A percentile compares a stretch with the other conserved stretches of the same genome.
Conservation (phyloP, 2,113 vertebrate species). For the western clawed frog (Xenopus tropicalis) region UCB_Xtro_10.0 CM004446.2:93881001-93881500, state of each 20-base stretch:
- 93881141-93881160: conserved; percentile 46
- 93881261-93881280: conserved; percentile 66
- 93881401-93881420: conserved; percentile 64
- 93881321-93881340: conserved; percentile 65
- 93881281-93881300: conserved; percentile 55
- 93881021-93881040: conserved; percentile 35
- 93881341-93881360: conserved; percentile 63
- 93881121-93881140: conserved; percentile 60
- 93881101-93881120: conserved; percentile 61
- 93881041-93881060: conserved; percentile 49
- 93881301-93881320: conserved; percentile 57
- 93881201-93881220: no score
- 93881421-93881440: background rate
- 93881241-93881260: background rate
- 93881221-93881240: no score
- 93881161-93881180: no score
- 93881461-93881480: background rate
- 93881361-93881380: conserved; percentile 71
- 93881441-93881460: background rate
- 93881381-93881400: conserved; percentile 71
- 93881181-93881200: no score
- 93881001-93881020: conserved; percentile 37
- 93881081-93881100: conserved; percentile 52
- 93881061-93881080: conserved; percentile 50
- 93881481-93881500: background rate